A percentile compares a stretch with the other conserved stretches of the same genome.
phyloP scores from a whole-genome alignment of 2,113 vertebrate genomes.

The Leptobrachium leishanense region DNA sequence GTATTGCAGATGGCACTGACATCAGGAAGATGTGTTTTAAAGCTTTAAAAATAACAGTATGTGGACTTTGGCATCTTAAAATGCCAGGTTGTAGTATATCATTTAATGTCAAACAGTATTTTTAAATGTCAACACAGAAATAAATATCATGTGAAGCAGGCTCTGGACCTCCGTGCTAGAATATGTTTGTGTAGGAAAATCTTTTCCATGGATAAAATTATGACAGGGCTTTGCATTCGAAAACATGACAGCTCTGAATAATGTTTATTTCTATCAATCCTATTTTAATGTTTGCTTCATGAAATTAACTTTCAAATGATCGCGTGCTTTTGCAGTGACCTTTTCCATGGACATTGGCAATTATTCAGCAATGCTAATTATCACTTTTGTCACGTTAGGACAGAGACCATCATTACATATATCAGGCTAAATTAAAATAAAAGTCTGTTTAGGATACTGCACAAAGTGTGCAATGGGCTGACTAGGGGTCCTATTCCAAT shows the following conservation, averaged over 20 bases:
- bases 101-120: constrained; percentile 17
- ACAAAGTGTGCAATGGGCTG: too few relatives aligned
- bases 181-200: constrained; percentile 2
- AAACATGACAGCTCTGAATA: neutral
- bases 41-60: too few relatives aligned
- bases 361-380: constrained; percentile 17
- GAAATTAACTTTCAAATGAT: neutral
- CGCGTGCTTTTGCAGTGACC: neutral
- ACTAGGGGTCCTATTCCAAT: too few relatives aligned
- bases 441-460: too few relatives aligned
- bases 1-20: too few relatives aligned
- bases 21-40: too few relatives aligned
- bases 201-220: constrained; percentile 20
- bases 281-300: neutral
- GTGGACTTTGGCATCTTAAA: too few relatives aligned
- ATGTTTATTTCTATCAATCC: neutral
- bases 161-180: neutral
- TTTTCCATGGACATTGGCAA: constrained; percentile 8
- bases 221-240: constrained; percentile 12
- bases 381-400: neutral
- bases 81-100: neutral
- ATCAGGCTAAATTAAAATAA: too few relatives aligned
- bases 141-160: constrained; percentile 10
- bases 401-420: too few relatives aligned
- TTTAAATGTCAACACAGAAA: constrained; percentile 5